A percentile compares a stretch with the other conserved stretches of the same genome.
Conservation (phyloP, 2,797 vertebrate species). For the Sebastes trivittatus region DNA sequence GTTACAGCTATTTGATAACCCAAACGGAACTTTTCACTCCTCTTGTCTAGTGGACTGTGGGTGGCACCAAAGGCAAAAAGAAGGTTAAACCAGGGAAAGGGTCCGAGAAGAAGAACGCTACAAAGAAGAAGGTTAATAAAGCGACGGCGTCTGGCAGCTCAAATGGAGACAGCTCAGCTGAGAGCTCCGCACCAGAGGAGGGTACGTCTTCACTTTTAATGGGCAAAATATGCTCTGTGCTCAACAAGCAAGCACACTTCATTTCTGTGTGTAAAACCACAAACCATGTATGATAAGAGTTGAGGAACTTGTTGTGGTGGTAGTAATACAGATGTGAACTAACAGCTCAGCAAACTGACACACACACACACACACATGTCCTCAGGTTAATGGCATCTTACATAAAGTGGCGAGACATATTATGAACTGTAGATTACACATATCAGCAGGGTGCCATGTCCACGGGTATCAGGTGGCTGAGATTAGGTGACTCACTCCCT, state of each 20-base stretch:
- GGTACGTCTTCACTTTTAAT: constrained; percentile 74
- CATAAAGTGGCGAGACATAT: not conserved
- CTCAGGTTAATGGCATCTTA: not conserved
- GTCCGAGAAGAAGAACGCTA: constrained; percentile 90
- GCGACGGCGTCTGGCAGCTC: constrained; percentile 95
- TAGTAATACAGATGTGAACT: not conserved
- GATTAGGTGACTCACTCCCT: constrained; percentile 63
- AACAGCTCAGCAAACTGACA: not conserved
- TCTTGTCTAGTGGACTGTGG: constrained; percentile 92
- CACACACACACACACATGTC: too few relatives aligned
- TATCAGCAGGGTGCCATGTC: not conserved
- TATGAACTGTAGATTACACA: not conserved
- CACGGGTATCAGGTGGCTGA: constrained; percentile 8
- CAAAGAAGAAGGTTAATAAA: constrained; percentile 91
- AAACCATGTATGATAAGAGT: not conserved
- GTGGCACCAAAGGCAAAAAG: constrained; percentile 97
- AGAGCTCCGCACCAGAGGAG: constrained; percentile 97
- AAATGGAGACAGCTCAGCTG: constrained; percentile 93
- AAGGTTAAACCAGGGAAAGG: constrained; percentile 92
- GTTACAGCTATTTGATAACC: not conserved
- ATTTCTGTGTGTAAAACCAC: not conserved
- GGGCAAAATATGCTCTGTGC: not conserved
- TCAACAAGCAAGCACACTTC: not conserved
- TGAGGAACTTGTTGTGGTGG: not conserved
- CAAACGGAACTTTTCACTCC: not conserved